Percentiles rank a stretch among this genome's conserved stretches.
Evolutionary conservation across 2,797 vertebrate species (phyloP).

Genomic region (Sebastes iracundus): DNA sequence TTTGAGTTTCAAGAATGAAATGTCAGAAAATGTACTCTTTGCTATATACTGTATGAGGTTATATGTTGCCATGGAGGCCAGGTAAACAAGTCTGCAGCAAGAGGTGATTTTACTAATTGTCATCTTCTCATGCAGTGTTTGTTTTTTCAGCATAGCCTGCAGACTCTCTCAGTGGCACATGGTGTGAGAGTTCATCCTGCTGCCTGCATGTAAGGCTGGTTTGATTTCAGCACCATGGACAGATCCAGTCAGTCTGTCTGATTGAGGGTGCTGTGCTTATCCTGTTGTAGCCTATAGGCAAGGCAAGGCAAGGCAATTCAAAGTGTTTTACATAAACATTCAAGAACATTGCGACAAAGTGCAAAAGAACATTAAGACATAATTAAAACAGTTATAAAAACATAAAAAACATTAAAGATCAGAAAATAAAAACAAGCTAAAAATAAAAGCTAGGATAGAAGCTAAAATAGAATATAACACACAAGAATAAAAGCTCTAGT

Average conservation of each 20-base stretch:
- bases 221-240: constrained; percentile 74
- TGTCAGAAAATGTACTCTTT: background rate
- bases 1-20: background rate
- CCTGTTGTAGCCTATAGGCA: background rate
- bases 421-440: no score
- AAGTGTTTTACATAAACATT: no score
- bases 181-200: constrained; percentile 1
- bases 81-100: constrained; percentile 2
- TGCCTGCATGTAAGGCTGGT: background rate
- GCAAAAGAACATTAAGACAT: no score
- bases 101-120: constrained; percentile 32
- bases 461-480: no score
- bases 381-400: no score
- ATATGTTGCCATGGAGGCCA: background rate
- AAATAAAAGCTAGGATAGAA: no score
- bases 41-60: no score
- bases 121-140: constrained; percentile 12
- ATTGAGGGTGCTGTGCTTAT: background rate
- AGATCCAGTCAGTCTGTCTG: constrained; percentile 32
- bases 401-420: no score
- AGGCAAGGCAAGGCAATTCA: no score
- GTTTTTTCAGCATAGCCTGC: constrained; percentile 12
- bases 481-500: no score
- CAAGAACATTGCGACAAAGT: no score
- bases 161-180: constrained; percentile 3